Evolutionary conservation across 2,797 vertebrate species (phyloP), one percentile per base, ranked within the genome.

Genomic region (Enteromius mattozi): DNA sequence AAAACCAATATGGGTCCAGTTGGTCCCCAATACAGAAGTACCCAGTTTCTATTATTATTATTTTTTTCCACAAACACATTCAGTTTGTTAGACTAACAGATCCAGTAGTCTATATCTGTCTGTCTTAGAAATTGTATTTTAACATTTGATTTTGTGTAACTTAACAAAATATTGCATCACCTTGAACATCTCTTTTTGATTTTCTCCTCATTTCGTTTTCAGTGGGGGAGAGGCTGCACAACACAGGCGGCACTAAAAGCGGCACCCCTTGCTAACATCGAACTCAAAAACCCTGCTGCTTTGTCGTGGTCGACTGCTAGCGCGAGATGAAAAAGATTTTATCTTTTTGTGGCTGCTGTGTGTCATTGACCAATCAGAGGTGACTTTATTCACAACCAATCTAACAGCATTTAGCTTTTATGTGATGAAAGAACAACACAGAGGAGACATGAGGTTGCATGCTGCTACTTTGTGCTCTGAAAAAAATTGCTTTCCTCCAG

Each of bases 391-490:
- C 51, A 40, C 51, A 77, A 35, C 13, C 74, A 59, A 77, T 77
- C 51, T 59, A 77, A 77, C 74, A 77, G 35, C 33, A 24, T 59
- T 76, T 77, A 10, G 51, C 51, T 77, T 59, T 56, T 77, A 59
- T 10, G 51, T 56, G 33, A 56, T 76, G 3, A 37, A 56, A 76
- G 51, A 37, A 24, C 3, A 59, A 40, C 51, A 59, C 19, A 14
- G 6, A 56, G 33, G 19, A 40, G 33, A 40, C 33, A 59, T 77
- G 74, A 24, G 74, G 33, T 59, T 59, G 49, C 74, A 40, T 77
- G 74, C 51, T 59, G 74, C 74, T 77, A 40, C 74, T 59, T 77
- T 59, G 21, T 59, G 51, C 51, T 37, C 33, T 59, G 51, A 24
- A 77, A 63, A 54, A 59, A 40, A 59, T 59, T 59, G 74, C 74